Percentiles rank a stretch among this genome's conserved stretches.
Conservation (phyloP, 2,797 vertebrate genomes). For the Coregonus sp. region DNA sequence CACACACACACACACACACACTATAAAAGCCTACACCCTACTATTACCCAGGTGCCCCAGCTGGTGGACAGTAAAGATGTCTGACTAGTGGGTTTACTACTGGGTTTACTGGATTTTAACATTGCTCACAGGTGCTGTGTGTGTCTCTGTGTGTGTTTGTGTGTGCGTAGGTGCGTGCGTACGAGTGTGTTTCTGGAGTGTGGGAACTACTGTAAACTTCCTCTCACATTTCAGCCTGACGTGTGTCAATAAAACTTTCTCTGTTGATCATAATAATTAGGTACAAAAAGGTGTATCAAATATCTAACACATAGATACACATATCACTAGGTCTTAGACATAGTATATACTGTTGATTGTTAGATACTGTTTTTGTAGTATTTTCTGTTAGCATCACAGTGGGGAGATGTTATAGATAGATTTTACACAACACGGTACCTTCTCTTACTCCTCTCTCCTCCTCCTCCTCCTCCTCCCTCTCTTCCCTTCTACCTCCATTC, state of each 20-base stretch:
- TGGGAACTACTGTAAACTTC: background rate
- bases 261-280: background rate
- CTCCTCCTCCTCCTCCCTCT: background rate
- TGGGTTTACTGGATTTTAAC: background rate
- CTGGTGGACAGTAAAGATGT: conserved; percentile 9
- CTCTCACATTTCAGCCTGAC: background rate
- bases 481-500: background rate
- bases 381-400: background rate
- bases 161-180: background rate
- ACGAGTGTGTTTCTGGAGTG: background rate
- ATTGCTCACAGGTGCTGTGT: background rate
- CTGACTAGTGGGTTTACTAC: background rate
- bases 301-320: too few relatives aligned
- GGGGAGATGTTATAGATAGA: background rate
- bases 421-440: background rate
- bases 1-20: background rate
- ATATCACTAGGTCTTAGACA: background rate
- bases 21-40: background rate
- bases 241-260: background rate
- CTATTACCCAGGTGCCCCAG: conserved; percentile 10
- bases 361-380: background rate
- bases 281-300: background rate
- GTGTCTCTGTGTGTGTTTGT: background rate
- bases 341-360: background rate
- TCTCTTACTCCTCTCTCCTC: background rate